A percentile compares a stretch with the other conserved stretches of the same genome.
These are phyloP conservation scores for Corythucha ciliata DNA, from an alignment of 2,888 invertebrate species.

Conservation along the genomic window DNA sequence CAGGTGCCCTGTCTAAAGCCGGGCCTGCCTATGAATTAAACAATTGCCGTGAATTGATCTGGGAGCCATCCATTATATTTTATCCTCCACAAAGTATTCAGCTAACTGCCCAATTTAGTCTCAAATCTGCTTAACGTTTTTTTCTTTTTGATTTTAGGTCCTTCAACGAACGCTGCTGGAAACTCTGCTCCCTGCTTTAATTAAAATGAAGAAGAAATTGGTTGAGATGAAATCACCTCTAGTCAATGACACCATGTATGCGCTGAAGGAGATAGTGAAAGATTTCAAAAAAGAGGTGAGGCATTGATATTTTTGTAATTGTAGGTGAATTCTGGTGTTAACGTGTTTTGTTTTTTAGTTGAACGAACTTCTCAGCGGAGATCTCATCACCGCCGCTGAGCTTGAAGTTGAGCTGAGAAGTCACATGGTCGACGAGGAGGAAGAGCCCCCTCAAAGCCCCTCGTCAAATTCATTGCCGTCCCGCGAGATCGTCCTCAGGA, in stretches of 20 bases:
- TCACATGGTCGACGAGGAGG: slow-evolving; percentile 4
- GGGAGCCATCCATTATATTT: too few species aligned
- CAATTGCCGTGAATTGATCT: too few species aligned
- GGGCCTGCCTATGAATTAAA: too few species aligned
- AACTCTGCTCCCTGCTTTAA: slow-evolving; percentile 55
- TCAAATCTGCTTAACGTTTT: not conserved
- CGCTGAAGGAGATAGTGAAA: slow-evolving; percentile 30
- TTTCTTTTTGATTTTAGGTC: slow-evolving; percentile 35
- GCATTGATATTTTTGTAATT: not conserved
- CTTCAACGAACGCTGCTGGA: slow-evolving; percentile 57
- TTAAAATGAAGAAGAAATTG: slow-evolving; percentile 52
- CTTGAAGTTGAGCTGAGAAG: slow-evolving; percentile 27
- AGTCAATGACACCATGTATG: slow-evolving; percentile 41
- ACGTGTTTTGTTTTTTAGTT: slow-evolving; percentile 21
- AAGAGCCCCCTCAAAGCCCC: too few species aligned
- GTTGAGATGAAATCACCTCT: slow-evolving; percentile 43
- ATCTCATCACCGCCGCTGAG: slow-evolving; percentile 29
- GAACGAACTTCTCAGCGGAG: slow-evolving; percentile 28
- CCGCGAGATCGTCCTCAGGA: too few species aligned
- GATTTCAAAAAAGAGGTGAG: slow-evolving; percentile 31
- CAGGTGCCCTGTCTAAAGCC: too few species aligned
- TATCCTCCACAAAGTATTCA: not conserved
- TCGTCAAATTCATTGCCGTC: too few species aligned
- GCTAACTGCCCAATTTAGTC: not conserved
- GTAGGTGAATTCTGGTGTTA: not conserved